These are phyloP conservation scores for Epizoanthus rinbou DNA, from an alignment of 92 coral and sea anemone genomes.

Conservation along the genomic window DNA sequence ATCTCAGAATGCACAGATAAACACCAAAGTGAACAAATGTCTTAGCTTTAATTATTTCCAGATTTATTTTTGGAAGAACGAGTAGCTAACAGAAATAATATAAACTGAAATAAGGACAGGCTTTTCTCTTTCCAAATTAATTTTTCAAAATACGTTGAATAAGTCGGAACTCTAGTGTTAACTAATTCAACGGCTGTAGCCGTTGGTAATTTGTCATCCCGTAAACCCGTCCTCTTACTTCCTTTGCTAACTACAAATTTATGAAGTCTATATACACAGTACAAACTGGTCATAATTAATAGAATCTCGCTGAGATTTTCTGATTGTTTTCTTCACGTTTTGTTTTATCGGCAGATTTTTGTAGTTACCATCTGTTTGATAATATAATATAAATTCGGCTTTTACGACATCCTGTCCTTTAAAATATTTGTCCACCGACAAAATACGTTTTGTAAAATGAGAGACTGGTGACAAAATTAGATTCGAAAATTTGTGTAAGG, in stretches of 20 bases:
- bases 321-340: slow-evolving; percentile 51
- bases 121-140: background rate
- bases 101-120: background rate
- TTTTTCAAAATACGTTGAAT: background rate
- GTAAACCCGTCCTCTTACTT: slow-evolving; percentile 21
- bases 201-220: slow-evolving; percentile 26
- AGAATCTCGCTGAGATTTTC: slow-evolving; percentile 72
- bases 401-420: slow-evolving; percentile 39
- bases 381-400: slow-evolving; percentile 29
- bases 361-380: slow-evolving; percentile 27
- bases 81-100: background rate
- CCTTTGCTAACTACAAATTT: slow-evolving; percentile 44
- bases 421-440: slow-evolving; percentile 20
- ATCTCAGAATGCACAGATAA: slow-evolving; percentile 34
- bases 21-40: slow-evolving; percentile 40
- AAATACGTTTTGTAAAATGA: slow-evolving; percentile 30
- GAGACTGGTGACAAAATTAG: slow-evolving; percentile 20
- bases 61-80: slow-evolving; percentile 18
- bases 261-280: slow-evolving; percentile 47
- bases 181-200: background rate
- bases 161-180: background rate
- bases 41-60: slow-evolving; percentile 33
- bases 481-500: slow-evolving; percentile 31
- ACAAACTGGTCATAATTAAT: slow-evolving; percentile 58
- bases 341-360: slow-evolving; percentile 35